These are phyloP conservation scores for Coecobrya sp. DNA, from an alignment of 2,888 invertebrate species.

Conservation along the genomic window DNA sequence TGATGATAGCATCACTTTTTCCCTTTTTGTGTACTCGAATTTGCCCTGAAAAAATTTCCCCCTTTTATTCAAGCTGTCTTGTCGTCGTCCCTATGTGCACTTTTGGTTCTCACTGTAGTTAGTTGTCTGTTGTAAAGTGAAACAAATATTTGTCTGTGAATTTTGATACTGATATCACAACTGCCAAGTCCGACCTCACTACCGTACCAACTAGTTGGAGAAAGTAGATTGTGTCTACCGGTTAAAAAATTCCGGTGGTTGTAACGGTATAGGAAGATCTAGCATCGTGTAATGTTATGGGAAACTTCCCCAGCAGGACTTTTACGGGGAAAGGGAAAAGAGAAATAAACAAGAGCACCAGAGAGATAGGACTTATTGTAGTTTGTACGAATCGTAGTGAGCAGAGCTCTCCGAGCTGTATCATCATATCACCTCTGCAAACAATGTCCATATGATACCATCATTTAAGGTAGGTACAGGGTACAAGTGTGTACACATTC, in stretches of 20 bases:
- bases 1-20: slow-evolving; percentile 38
- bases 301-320: slow-evolving; percentile 69
- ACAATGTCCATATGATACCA: slow-evolving; percentile 12
- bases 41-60: slow-evolving; percentile 9
- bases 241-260: slow-evolving; percentile 21
- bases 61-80: background rate
- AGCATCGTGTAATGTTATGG: slow-evolving; percentile 66
- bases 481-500: background rate
- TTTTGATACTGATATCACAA: slow-evolving; percentile 67
- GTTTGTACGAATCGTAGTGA: background rate
- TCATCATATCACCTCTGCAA: slow-evolving; percentile 46
- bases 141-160: slow-evolving; percentile 69
- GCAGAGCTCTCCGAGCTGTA: slow-evolving; percentile 29
- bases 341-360: slow-evolving; percentile 13
- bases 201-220: background rate
- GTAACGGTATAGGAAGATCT: slow-evolving; percentile 50
- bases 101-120: background rate
- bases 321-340: slow-evolving; percentile 26
- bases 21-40: background rate
- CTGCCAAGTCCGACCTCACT: background rate
- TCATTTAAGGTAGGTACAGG: background rate
- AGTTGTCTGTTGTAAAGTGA: slow-evolving; percentile 23
- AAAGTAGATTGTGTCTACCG: slow-evolving; percentile 26
- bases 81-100: background rate
- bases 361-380: background rate